Percentiles rank a stretch among this genome's conserved stretches.
These are phyloP conservation scores for Zaprionus davidi DNA, from an alignment of 1,140 invertebrate species.

Conservation along the genomic window DNA sequence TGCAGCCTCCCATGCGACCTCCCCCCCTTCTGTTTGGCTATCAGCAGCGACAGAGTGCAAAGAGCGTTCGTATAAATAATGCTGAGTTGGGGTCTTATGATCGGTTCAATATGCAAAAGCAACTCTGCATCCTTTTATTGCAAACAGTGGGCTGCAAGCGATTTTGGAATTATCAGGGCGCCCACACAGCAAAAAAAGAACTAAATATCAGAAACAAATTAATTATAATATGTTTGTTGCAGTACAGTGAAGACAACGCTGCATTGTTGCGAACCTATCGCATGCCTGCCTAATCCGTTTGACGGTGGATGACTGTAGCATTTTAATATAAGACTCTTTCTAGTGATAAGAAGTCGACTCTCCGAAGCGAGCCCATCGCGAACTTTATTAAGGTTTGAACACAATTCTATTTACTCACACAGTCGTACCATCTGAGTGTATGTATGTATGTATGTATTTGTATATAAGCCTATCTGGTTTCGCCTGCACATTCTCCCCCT, in stretches of 20 bases:
- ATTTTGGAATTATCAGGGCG: constrained; percentile 35
- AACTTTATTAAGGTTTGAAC: constrained; percentile 15
- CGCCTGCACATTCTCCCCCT: constrained; percentile 29
- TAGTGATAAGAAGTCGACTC: constrained; percentile 2
- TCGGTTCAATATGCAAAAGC: constrained; percentile 4
- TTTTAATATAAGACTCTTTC: not conserved
- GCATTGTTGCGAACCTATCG: not conserved
- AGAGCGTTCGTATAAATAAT: constrained; percentile 45
- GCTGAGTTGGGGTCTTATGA: constrained; percentile 11
- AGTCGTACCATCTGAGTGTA: not conserved
- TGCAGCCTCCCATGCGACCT: not conserved
- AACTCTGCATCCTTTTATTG: constrained; percentile 37
- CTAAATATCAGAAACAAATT: not conserved
- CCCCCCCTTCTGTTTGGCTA: not conserved
- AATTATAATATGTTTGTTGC: not conserved
- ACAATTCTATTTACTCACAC: constrained; percentile 7
- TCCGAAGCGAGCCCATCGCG: constrained; percentile 5
- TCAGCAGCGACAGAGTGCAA: constrained; percentile 28
- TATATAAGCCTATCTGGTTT: constrained; percentile 34
- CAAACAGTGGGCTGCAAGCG: constrained; percentile 16
- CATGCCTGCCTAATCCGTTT: not conserved
- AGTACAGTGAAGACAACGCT: constrained; percentile 14
- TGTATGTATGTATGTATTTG: constrained; percentile 8
- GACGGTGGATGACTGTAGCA: constrained; percentile 19
- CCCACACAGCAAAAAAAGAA: constrained; percentile 28